Evolutionary conservation across 2,797 vertebrate genomes (phyloP).

Genomic region (Tiaroga cobitis): DNA sequence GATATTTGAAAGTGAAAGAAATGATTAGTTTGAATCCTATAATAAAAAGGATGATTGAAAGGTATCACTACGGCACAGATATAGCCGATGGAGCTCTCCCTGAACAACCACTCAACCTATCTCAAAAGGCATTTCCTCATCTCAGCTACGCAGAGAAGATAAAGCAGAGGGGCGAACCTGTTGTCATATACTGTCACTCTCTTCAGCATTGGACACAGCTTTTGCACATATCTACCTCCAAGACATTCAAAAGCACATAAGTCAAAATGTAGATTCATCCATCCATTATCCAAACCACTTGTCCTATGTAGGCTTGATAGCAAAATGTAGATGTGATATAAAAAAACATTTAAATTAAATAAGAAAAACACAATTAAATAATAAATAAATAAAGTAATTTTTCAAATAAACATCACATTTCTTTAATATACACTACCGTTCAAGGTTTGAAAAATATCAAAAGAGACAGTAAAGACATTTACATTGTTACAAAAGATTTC

Average conservation of each 20-base stretch:
- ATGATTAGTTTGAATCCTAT: conserved; percentile 16
- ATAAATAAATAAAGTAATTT: too few relatives aligned
- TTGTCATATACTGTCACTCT: conserved; percentile 34
- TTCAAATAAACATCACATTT: too few relatives aligned
- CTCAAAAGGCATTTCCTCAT: conserved; percentile 53
- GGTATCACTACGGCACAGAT: conserved; percentile 36
- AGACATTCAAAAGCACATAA: background rate
- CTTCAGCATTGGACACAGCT: conserved; percentile 26
- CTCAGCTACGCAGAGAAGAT: conserved; percentile 33
- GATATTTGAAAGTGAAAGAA: conserved; percentile 22
- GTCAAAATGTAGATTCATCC: background rate
- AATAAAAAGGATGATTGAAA: conserved; percentile 33
- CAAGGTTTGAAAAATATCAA: too few relatives aligned
- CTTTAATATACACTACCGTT: too few relatives aligned
- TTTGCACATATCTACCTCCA: conserved; percentile 13
- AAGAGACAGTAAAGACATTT: too few relatives aligned
- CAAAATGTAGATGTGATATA: background rate
- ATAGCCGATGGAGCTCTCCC: conserved; percentile 26
- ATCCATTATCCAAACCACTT: background rate
- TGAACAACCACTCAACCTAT: conserved; percentile 39
- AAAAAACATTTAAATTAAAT: background rate
- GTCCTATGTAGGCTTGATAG: background rate
- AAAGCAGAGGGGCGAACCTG: conserved; percentile 40
- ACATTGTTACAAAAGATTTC: too few relatives aligned
- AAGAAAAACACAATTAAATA: too few relatives aligned